These are phyloP conservation scores for Lepeophtheirus salmonis DNA, from an alignment of 1,140 invertebrate species.

Conservation along the genomic window DNA sequence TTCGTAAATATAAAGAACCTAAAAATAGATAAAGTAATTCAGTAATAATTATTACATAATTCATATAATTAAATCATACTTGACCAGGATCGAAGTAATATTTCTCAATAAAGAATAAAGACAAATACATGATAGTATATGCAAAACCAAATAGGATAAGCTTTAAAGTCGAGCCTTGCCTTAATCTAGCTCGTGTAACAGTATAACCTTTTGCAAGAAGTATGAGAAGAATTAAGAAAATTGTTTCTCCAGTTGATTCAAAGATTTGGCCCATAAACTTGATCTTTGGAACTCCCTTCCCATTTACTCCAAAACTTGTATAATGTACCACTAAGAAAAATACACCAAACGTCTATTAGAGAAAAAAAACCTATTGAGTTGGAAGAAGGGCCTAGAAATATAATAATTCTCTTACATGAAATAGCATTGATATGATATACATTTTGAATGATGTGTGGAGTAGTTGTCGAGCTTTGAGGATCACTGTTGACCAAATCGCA, in stretches of 20 bases:
- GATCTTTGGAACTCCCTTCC: slow-evolving; percentile 35
- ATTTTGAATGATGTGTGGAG: slow-evolving; percentile 72
- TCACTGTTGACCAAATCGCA: slow-evolving; percentile 32
- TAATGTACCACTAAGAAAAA: slow-evolving; percentile 43
- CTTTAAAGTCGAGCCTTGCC: slow-evolving; percentile 44
- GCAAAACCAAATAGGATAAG: slow-evolving; percentile 57
- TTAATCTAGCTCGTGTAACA: slow-evolving; percentile 57
- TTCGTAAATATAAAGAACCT: slow-evolving; percentile 73
- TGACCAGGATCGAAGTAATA: slow-evolving; percentile 20
- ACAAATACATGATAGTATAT: slow-evolving; percentile 45
- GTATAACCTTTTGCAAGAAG: slow-evolving; percentile 74
- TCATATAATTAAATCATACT: background rate
- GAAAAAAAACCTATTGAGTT: slow-evolving; percentile 23
- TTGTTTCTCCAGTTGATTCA: slow-evolving; percentile 46
- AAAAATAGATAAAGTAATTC: slow-evolving; percentile 30
- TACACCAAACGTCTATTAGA: slow-evolving; percentile 44
- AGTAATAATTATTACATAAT: slow-evolving; percentile 12
- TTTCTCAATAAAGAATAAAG: slow-evolving; percentile 56
- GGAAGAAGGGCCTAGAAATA: background rate
- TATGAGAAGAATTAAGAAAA: slow-evolving; percentile 54
- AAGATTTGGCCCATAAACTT: slow-evolving; percentile 47
- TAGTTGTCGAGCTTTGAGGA: slow-evolving; percentile 50
- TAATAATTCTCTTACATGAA: slow-evolving; percentile 25
- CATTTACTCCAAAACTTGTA: slow-evolving; percentile 46
- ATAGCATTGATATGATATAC: slow-evolving; percentile 46